Conservation (phyloP, 2,888 invertebrate species). For the Caenorhabditis panamensis region DNA sequence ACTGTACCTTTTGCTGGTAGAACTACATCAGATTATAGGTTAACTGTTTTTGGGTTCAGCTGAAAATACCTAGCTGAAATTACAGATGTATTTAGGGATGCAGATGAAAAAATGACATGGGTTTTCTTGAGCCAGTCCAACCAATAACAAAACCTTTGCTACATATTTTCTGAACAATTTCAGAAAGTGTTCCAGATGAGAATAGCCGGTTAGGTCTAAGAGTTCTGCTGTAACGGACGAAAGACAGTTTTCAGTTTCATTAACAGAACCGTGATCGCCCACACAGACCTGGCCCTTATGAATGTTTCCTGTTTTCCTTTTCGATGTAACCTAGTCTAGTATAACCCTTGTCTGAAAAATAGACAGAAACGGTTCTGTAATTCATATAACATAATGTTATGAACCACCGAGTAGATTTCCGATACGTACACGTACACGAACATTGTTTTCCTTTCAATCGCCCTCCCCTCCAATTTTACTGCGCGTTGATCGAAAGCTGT, state of each 20-base stretch:
- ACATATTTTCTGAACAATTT: slow-evolving; percentile 3
- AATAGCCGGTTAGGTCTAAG: background rate
- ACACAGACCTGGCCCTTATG: background rate
- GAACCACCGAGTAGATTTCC: background rate
- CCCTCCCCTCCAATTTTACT: background rate
- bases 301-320: background rate
- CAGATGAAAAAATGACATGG: background rate
- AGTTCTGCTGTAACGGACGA: background rate
- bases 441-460: slow-evolving; percentile 46
- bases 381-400: background rate
- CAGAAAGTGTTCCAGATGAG: background rate
- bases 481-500: slow-evolving; percentile 34
- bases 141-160: slow-evolving; percentile 21
- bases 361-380: background rate
- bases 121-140: background rate
- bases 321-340: background rate
- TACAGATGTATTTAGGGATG: no score
- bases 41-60: background rate
- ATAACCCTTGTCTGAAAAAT: background rate
- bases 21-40: background rate
- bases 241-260: background rate
- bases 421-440: background rate
- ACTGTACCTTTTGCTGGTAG: slow-evolving; percentile 2
- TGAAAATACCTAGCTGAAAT: background rate
- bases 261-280: background rate